phyloP scores from a whole-genome alignment of 2,888 invertebrate species.

The Empis stercorea region DNA sequence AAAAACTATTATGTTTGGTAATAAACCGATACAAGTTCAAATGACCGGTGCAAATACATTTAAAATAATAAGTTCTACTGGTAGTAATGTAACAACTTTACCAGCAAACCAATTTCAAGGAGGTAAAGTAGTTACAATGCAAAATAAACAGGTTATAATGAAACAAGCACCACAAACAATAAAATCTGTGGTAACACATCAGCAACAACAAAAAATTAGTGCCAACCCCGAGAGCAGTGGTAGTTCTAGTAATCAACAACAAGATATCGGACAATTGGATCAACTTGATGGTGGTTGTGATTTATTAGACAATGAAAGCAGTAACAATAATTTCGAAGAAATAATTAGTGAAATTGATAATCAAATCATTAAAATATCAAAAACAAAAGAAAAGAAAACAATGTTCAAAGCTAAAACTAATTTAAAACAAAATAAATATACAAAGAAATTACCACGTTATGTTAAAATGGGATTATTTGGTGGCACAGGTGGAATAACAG shows the following conservation, averaged over 20 bases:
- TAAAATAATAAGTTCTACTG: background rate
- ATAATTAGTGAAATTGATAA: background rate
- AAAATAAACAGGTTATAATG: background rate
- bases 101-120: background rate
- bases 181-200: background rate
- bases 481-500: background rate
- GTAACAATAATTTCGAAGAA: background rate
- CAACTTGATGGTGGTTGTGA: background rate
- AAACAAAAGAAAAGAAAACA: background rate
- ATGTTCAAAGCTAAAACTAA: background rate
- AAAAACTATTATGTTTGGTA: background rate
- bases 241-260: background rate
- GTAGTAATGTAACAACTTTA: background rate
- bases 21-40: background rate
- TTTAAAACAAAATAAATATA: background rate
- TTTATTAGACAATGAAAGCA: background rate
- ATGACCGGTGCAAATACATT: conserved; percentile 1
- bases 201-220: background rate
- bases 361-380: background rate
- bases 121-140: background rate
- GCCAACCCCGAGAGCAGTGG: no score
- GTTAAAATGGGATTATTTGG: background rate
- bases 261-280: background rate
- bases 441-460: background rate
- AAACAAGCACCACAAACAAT: background rate